Evolutionary conservation across 2,113 vertebrate genomes (phyloP).

Genomic region (Tinamus guttatus): DNA sequence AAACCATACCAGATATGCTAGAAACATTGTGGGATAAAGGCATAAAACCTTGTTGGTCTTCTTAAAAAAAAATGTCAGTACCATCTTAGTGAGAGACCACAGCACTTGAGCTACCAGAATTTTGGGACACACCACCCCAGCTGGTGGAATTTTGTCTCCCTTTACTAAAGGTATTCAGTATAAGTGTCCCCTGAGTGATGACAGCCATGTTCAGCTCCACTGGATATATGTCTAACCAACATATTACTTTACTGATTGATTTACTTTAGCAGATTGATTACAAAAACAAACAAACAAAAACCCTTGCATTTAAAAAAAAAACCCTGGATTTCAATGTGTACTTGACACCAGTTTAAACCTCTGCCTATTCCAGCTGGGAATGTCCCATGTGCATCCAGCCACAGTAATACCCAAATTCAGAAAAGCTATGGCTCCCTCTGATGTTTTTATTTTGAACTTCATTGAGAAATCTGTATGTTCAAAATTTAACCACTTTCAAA

Average conservation of each 20-base stretch:
- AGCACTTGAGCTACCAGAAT: background rate
- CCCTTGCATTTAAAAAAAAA: too few relatives aligned
- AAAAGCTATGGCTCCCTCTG: background rate
- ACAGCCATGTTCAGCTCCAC: background rate
- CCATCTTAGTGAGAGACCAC: background rate
- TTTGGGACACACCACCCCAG: background rate
- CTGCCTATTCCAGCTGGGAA: background rate
- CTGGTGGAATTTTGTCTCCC: background rate
- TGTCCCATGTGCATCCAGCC: fast-evolving
- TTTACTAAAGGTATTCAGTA: background rate
- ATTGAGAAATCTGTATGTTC: fast-evolving
- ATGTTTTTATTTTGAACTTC: background rate
- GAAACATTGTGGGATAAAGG: background rate
- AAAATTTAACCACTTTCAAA: background rate
- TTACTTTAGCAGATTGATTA: background rate
- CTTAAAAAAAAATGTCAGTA: background rate
- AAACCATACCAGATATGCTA: background rate
- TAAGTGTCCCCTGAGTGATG: background rate
- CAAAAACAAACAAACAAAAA: fast-evolving
- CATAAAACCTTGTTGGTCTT: background rate
- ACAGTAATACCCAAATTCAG: background rate
- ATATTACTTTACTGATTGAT: background rate
- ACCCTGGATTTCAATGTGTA: fast-evolving
- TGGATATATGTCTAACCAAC: background rate
- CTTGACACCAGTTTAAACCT: fast-evolving